Conservation (phyloP, 2,888 invertebrate genomes). For the Diarsia dahlii region DNA sequence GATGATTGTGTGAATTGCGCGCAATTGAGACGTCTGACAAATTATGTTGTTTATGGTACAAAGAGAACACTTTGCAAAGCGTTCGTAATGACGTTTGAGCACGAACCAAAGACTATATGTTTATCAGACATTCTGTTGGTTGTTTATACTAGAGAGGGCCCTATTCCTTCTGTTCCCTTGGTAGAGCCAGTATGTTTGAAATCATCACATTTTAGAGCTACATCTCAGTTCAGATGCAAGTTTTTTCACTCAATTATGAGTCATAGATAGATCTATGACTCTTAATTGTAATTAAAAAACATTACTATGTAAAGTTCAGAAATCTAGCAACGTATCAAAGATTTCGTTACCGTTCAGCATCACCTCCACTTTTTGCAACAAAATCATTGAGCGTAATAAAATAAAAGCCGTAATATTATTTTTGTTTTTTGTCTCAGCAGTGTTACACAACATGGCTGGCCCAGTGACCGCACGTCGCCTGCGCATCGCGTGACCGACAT, state of each 20-base stretch:
- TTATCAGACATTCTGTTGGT: background rate
- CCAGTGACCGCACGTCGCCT: conserved; percentile 61
- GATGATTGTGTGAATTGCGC: conserved; percentile 6
- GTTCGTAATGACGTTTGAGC: conserved; percentile 13
- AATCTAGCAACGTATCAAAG: background rate
- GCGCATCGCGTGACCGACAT: conserved; percentile 61
- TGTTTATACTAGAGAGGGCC: background rate
- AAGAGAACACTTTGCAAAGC: conserved; percentile 17
- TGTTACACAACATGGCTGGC: conserved; percentile 54
- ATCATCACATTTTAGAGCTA: background rate
- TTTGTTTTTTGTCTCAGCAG: conserved; percentile 39
- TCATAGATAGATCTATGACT: no score
- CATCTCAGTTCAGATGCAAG: background rate
- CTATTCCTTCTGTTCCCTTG: no score
- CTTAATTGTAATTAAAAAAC: no score
- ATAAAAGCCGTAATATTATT: conserved; percentile 38
- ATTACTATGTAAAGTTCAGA: background rate
- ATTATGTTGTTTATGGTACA: conserved; percentile 27
- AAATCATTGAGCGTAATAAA: conserved; percentile 40
- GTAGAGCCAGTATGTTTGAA: background rate
- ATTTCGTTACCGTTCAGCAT: conserved; percentile 20
- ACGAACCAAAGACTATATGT: background rate
- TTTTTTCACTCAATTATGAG: background rate
- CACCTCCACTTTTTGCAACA: conserved; percentile 29
- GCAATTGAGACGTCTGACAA: conserved; percentile 21